Conservation (phyloP, 2,797 vertebrate genomes). For the Nyctalus aviator region DNA sequence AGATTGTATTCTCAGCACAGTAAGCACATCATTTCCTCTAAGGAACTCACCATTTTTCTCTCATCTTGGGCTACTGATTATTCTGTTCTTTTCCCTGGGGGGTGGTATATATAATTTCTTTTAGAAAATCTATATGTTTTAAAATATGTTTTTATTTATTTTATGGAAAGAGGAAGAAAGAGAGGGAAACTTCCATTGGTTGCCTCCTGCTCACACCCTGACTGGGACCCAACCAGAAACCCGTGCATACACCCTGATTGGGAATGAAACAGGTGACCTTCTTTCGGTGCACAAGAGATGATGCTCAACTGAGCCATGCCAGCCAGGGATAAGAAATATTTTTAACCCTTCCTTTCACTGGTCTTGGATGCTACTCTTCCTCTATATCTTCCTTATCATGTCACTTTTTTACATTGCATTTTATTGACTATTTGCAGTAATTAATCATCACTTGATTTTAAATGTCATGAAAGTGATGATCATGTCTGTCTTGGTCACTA, state of each 20-base stretch:
- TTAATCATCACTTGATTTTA: neutral
- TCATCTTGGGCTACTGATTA: neutral
- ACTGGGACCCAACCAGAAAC: neutral
- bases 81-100: neutral
- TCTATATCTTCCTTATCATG: neutral
- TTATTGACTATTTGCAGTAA: neutral
- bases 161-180: neutral
- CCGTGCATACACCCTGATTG: neutral
- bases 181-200: neutral
- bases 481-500: neutral
- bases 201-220: neutral
- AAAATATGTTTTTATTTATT: neutral
- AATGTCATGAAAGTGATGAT: neutral
- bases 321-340: neutral
- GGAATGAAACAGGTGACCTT: neutral
- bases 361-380: too few relatives aligned
- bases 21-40: neutral
- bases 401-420: neutral
- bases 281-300: neutral
- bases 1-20: neutral
- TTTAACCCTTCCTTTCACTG: neutral
- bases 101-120: neutral
- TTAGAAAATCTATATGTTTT: neutral
- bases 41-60: neutral
- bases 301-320: neutral